Base-by-base conservation (phyloP, 2,113 vertebrate species). In the Furnarius figulus region DNA sequence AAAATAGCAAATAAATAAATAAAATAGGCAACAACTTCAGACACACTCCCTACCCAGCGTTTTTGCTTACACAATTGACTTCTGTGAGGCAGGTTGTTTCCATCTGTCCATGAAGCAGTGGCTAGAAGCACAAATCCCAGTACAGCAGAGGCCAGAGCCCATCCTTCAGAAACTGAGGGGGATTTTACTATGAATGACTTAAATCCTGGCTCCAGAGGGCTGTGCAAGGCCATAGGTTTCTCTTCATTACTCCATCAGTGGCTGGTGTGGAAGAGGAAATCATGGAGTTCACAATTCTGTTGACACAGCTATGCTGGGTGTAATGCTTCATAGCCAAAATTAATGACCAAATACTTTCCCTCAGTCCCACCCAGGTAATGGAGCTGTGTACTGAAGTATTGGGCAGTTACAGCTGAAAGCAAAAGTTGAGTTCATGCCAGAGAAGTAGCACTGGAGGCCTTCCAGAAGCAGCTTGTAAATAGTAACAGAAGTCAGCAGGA, bases 21-120 rank as follows among this genome's bases (percentile, higher is more conserved):
- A 17, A 33, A 67, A 33, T 61, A 62, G 85, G 19, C 5, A 82
- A 35, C 42, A 59, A 24, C 47, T 81, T 47, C 8, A 40, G 76
- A 56, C 6, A 7, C 2, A 19, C 6, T 4, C 2, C 20, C 5
- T 19, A 21, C 10, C 8, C 8, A 2, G 5, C 11, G 9, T 27
- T 74, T 85, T 61, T 78, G 28, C 30, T 35, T 25, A 17, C 13
- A 40, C 1, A 10, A 53, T 28, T n/a, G 35, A 14, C 62, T 50
- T 58, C 3, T 8, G 22, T 49, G 20, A 66, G 37, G 18, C 25
- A 49, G n/a, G 12, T 24, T 76, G 16, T 63, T 76, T 46, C 87
- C 67, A 50, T 30, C 21, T 2, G 0, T 25, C 30, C 39, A 16
- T 55, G 89, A 72, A 58, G 62, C 23, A 44, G n/a, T 25, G n/a